phyloP scores from a whole-genome alignment of 2,113 vertebrate genomes.

The Epinephelus moara region DNA sequence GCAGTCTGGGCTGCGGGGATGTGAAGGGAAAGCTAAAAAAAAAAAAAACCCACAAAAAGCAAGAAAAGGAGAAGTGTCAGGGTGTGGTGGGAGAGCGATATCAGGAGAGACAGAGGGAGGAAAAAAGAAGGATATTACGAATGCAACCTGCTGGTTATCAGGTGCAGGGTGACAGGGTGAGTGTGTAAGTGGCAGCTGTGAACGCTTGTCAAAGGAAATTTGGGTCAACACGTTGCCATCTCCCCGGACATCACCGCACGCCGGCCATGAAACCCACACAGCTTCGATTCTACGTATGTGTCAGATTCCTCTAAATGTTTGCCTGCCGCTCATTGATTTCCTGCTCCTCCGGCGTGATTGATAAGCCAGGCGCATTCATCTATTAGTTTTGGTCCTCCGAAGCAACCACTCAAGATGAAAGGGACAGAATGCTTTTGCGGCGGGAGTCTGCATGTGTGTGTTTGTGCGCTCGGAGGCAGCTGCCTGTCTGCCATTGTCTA shows the following conservation, averaged over 20 bases:
- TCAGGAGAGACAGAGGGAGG: constrained; percentile 26
- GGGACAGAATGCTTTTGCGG: constrained; percentile 21
- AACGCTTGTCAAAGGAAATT: constrained; percentile 68
- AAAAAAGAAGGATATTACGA: constrained; percentile 38
- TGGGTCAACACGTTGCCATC: constrained; percentile 64
- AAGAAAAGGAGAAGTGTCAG: constrained; percentile 27
- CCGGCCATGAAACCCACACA: constrained; percentile 37
- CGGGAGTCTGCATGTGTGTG: constrained; percentile 7
- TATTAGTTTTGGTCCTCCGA: constrained; percentile 61
- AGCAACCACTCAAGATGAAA: constrained; percentile 59
- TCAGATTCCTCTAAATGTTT: constrained; percentile 60
- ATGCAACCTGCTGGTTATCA: constrained; percentile 54
- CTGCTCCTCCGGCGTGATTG: constrained; percentile 56
- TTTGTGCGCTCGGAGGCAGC: constrained; percentile 64
- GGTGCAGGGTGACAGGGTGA: constrained; percentile 40
- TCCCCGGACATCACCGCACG: constrained; percentile 28
- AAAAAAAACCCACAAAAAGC: background rate
- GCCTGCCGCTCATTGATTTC: constrained; percentile 65
- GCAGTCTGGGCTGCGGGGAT: background rate
- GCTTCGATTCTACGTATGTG: constrained; percentile 39
- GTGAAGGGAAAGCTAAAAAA: background rate
- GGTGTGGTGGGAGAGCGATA: constrained; percentile 19
- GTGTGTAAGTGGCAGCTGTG: constrained; percentile 67
- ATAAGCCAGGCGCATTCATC: constrained; percentile 62
- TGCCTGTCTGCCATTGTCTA: constrained; percentile 76